Base-by-base conservation (phyloP, 1,140 invertebrate species). In the Sminthurides bifidus region DNA sequence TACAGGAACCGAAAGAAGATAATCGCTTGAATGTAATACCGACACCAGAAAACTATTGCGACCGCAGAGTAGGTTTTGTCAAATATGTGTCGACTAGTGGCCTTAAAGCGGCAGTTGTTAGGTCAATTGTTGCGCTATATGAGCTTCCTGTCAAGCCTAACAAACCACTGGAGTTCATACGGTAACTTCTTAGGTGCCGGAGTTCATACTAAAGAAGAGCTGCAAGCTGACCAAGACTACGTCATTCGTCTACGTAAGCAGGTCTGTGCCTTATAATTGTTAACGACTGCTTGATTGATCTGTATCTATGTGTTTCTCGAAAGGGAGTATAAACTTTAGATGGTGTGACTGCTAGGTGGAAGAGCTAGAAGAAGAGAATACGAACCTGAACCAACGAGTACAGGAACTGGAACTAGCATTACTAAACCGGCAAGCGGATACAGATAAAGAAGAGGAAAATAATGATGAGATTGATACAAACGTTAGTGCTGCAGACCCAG, bases 71-170 rank as follows among this genome's bases (percentile, higher is more conserved):
- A 8, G 37, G 26, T 12, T 56, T 49, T 49, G 19, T 29, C 2
- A 12, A 19, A 17, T 56, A 31, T 41, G 12, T 56, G 14, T 14
- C 19, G 19, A 56, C 19, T 15, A 38, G 19, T 17, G 54, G 54
- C 4, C 38, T 56, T 24, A 49, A 38, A 29, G 35, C 27, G 19
- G 49, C 24, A 12, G 27, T 40, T 4, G 38, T 52, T 14, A 10
- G 55, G 29, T 48, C 48, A 3, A 43, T 57, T 17, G 55, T 57
- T 6, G 23, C 37, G 5, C 33, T 57, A 19, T 57, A 57, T 45
- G 55, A 57, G 41, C 48, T 52, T 17, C 23, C 48, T 1, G 19
- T 33, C 2, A 57, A 57, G 31, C 55, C 49, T 12, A 49, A 57
- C 35, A 38, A 57, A 31, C 43, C 55, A 29, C 14, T 52, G 2